phyloP scores from a whole-genome alignment of 2,888 invertebrate species.

The Perizoma flavofasciatum region DNA sequence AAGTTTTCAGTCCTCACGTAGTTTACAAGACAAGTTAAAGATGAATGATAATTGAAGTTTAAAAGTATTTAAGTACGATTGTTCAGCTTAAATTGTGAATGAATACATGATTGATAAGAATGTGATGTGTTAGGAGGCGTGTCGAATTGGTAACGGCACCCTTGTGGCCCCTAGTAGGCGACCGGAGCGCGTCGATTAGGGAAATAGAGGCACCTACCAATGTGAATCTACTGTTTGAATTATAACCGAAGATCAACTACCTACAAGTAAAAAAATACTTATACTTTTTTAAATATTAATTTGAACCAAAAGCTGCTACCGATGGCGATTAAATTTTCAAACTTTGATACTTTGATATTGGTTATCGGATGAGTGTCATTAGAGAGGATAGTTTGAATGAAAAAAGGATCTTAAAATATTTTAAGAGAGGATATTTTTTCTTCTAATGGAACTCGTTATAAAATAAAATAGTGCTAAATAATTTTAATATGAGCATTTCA shows the following conservation, averaged over 20 bases:
- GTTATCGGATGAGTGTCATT: too few relatives aligned
- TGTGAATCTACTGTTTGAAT: conserved; percentile 60
- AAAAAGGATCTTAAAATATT: too few relatives aligned
- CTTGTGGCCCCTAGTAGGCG: conserved; percentile 73
- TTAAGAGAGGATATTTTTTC: too few relatives aligned
- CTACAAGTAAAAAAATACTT: background rate
- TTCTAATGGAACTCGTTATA: background rate
- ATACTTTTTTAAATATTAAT: conserved; percentile 1
- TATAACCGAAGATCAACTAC: conserved; percentile 45
- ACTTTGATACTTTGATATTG: too few relatives aligned
- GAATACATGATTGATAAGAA: conserved; percentile 28
- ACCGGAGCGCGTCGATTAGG: conserved; percentile 66
- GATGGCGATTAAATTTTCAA: background rate
- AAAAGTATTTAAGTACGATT: conserved; percentile 9
- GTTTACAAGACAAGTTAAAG: too few relatives aligned
- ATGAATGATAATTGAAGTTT: conserved; percentile 20
- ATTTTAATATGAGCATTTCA: too few relatives aligned
- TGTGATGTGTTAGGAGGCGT: conserved; percentile 60
- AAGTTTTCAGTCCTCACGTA: conserved; percentile 51
- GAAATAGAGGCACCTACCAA: conserved; percentile 60
- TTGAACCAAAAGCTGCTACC: background rate
- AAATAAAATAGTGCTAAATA: too few relatives aligned
- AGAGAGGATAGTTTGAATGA: too few relatives aligned
- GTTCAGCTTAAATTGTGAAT: conserved; percentile 11
- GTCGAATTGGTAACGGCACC: conserved; percentile 64